These are phyloP conservation scores for Danaus plexippus DNA, from an alignment of 1,140 invertebrate genomes.

Conservation along the genomic window DNA sequence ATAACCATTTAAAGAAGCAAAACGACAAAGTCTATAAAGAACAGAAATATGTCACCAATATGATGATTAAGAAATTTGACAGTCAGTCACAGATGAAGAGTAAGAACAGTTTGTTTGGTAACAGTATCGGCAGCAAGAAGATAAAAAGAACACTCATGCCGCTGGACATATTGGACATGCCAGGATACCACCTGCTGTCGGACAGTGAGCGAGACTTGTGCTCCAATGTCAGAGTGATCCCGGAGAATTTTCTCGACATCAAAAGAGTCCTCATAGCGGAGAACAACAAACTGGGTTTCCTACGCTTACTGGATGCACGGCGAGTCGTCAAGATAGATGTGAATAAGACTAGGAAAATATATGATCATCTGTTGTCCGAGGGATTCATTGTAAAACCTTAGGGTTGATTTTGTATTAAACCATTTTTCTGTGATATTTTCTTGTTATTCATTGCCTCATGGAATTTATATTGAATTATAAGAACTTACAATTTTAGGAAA, in stretches of 20 bases:
- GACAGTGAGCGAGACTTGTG: constrained; percentile 83
- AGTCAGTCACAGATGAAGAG: constrained; percentile 40
- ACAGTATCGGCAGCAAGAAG: constrained; percentile 22
- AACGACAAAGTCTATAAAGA: constrained; percentile 74
- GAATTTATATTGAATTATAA: too few species aligned
- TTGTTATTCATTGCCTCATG: too few species aligned
- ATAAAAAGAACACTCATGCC: constrained; percentile 61
- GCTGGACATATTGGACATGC: constrained; percentile 84
- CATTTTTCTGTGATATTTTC: too few species aligned
- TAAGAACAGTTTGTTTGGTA: constrained; percentile 25
- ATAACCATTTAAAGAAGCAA: constrained; percentile 76
- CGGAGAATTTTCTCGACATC: constrained; percentile 84
- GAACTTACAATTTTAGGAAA: too few species aligned
- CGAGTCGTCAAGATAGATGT: constrained; percentile 92
- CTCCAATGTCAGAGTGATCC: constrained; percentile 80
- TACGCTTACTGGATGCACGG: constrained; percentile 85
- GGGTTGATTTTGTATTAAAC: too few species aligned
- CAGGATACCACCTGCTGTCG: constrained; percentile 84
- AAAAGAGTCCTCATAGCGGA: constrained; percentile 82
- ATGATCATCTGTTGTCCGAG: constrained; percentile 83
- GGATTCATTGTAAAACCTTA: constrained; percentile 74
- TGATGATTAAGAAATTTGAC: constrained; percentile 53
- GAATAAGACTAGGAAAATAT: constrained; percentile 92
- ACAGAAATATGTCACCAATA: constrained; percentile 62
- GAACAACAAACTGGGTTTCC: constrained; percentile 79